These are phyloP conservation scores for Coreius guichenoti DNA, from an alignment of 2,797 vertebrate species.

Conservation along the genomic window DNA sequence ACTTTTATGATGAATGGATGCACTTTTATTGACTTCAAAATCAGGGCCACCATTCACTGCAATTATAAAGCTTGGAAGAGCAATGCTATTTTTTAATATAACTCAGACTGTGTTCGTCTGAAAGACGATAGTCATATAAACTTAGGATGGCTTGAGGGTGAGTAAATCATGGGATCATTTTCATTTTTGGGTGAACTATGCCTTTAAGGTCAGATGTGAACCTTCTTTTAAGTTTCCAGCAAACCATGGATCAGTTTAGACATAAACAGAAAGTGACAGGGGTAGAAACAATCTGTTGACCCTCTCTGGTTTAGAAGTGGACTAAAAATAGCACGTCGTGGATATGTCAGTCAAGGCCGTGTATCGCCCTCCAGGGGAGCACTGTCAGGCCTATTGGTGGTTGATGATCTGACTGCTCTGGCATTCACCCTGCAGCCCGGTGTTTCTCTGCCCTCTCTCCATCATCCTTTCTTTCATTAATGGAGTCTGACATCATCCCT, in stretches of 20 bases:
- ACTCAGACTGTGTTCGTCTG: no score
- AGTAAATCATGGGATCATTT: no score
- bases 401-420: slow-evolving; percentile 60
- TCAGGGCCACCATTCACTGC: no score
- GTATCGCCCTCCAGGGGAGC: slow-evolving; percentile 38
- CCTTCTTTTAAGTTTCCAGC: neutral
- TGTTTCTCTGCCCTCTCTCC: slow-evolving; percentile 38
- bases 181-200: no score
- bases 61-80: no score
- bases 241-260: slow-evolving; percentile 6
- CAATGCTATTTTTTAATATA: no score
- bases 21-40: no score
- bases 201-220: neutral
- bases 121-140: no score
- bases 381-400: slow-evolving; percentile 47
- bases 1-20: no score
- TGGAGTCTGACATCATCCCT: slow-evolving; percentile 59
- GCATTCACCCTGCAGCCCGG: slow-evolving; percentile 52
- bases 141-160: no score
- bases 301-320: slow-evolving; percentile 46
- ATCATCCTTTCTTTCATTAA: slow-evolving; percentile 57
- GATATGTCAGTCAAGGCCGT: slow-evolving; percentile 52
- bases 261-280: slow-evolving; percentile 18
- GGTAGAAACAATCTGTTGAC: slow-evolving; percentile 42
- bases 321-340: slow-evolving; percentile 60